Evolutionary conservation across 2,113 vertebrate species (phyloP).

Genomic region (Amphiprion ocellaris): DNA sequence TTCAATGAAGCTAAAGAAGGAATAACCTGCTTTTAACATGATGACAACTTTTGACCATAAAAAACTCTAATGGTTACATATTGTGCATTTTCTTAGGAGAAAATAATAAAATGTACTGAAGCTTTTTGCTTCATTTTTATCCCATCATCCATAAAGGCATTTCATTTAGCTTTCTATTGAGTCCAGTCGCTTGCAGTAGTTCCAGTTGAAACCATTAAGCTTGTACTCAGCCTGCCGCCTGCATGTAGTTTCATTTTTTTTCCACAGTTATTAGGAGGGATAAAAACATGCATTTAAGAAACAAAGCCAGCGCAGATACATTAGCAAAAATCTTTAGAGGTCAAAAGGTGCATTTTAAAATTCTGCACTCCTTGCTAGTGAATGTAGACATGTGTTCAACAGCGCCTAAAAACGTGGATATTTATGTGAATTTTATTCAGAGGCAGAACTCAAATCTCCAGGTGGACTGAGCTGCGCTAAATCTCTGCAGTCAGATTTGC

Average conservation of each 20-base stretch:
- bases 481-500: conserved; percentile 14
- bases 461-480: conserved; percentile 19
- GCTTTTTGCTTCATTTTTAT: background rate
- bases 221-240: background rate
- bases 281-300: conserved; percentile 16
- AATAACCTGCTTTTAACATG: background rate
- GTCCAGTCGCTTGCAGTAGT: background rate
- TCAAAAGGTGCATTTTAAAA: conserved; percentile 43
- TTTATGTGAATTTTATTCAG: background rate
- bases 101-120: too few relatives aligned
- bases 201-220: background rate
- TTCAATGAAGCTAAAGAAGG: background rate
- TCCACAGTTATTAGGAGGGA: background rate
- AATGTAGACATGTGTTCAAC: conserved; percentile 6
- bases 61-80: background rate
- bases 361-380: conserved; percentile 4
- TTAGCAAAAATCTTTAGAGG: conserved; percentile 28
- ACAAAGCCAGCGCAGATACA: conserved; percentile 15
- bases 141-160: background rate
- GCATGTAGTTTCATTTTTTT: conserved; percentile 3
- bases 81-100: background rate
- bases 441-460: conserved; percentile 28
- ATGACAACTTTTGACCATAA: background rate
- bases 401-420: conserved; percentile 12
- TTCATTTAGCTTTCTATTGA: background rate